phyloP scores from a whole-genome alignment of 2,888 invertebrate genomes.

The Nemotelus pantherinus region DNA sequence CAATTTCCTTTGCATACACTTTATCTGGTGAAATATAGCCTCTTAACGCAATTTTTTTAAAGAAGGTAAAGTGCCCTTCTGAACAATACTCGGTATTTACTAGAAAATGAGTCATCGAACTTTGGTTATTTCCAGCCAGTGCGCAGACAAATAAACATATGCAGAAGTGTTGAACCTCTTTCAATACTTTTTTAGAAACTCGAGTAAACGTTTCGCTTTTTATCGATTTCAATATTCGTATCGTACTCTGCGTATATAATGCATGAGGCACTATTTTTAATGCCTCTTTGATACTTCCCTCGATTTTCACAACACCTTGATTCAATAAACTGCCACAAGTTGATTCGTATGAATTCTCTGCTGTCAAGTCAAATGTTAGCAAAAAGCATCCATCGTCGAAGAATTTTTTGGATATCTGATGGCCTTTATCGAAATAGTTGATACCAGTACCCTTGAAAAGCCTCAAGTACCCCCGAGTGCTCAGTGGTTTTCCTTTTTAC shows the following conservation, averaged over 20 bases:
- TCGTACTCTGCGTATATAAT: neutral
- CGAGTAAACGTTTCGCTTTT: neutral
- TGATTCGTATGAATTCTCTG: neutral
- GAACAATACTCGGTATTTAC: no score
- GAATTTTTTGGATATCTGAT: slow-evolving; percentile 2
- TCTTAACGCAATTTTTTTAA: no score
- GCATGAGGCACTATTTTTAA: neutral
- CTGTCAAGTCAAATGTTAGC: neutral
- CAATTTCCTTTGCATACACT: no score
- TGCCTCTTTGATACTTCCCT: neutral
- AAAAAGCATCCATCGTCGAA: neutral
- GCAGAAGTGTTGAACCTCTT: neutral
- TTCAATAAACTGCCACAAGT: neutral
- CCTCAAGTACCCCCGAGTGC: no score
- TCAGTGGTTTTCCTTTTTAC: no score
- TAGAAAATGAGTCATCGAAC: no score
- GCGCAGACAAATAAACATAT: no score
- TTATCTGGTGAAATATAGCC: no score
- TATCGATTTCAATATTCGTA: neutral
- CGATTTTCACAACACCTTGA: no score
- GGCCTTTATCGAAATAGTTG: neutral
- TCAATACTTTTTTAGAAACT: neutral
- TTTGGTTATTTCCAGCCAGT: no score
- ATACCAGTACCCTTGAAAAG: no score
- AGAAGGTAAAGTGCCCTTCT: no score